These are phyloP conservation scores for Oscarella lobularis DNA, from an alignment of 37 sponge, comb jelly and placozoan genomes.

Conservation along the genomic window DNA sequence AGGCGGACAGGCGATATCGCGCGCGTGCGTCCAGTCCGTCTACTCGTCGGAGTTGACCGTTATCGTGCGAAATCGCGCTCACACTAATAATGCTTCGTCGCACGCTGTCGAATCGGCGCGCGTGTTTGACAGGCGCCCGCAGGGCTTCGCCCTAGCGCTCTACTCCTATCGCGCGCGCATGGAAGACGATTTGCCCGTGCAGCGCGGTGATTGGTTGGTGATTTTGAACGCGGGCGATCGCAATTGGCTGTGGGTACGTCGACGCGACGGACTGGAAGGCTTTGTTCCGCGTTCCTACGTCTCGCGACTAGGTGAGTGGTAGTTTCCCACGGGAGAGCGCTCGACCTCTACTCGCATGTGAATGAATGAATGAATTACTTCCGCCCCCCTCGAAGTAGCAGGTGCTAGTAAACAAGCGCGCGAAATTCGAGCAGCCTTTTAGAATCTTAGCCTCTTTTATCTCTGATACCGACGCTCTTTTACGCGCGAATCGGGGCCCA, in stretches of 20 bases:
- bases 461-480: too few species aligned
- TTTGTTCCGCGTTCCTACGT: slow-evolving; percentile 42
- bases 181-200: slow-evolving; percentile 56
- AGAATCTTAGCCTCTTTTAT: too few species aligned
- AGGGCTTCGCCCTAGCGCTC: slow-evolving; percentile 52
- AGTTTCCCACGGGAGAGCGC: too few species aligned
- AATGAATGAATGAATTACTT: too few species aligned
- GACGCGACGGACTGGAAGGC: slow-evolving; percentile 42
- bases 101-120: slow-evolving; percentile 1
- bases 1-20: neutral
- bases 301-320: neutral
- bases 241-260: slow-evolving; percentile 68
- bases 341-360: too few species aligned
- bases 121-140: slow-evolving; percentile 46
- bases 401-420: too few species aligned
- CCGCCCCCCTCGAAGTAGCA: too few species aligned
- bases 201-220: slow-evolving; percentile 45
- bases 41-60: too few species aligned
- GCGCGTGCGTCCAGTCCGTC: neutral
- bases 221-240: slow-evolving; percentile 60
- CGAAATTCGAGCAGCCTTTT: too few species aligned
- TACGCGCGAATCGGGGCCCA: too few species aligned
- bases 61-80: too few species aligned
- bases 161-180: slow-evolving; percentile 23
- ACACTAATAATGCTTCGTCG: neutral